Evolutionary conservation across 2,888 invertebrate species (phyloP).

Genomic region (Copidosoma aretas): DNA sequence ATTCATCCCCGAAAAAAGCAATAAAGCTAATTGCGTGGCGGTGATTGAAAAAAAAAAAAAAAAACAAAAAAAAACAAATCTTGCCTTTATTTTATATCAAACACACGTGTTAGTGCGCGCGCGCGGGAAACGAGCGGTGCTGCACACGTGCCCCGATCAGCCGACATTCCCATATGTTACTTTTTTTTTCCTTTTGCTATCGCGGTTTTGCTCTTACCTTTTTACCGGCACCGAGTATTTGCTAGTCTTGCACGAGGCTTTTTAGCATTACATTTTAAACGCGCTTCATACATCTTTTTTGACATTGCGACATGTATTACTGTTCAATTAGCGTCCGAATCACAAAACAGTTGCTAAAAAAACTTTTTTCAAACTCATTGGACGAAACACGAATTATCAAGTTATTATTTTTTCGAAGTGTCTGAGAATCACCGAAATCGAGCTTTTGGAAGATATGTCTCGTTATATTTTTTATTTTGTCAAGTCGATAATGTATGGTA

Average conservation of each 20-base stretch:
- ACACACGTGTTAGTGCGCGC: background rate
- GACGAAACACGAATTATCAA: too few relatives aligned
- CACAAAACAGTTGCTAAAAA: too few relatives aligned
- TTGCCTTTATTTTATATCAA: background rate
- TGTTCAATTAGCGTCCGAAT: background rate
- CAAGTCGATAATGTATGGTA: background rate
- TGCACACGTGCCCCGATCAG: background rate
- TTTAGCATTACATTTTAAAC: background rate
- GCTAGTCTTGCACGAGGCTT: background rate
- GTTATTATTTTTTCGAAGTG: too few relatives aligned
- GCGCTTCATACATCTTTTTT: background rate
- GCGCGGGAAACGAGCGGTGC: background rate
- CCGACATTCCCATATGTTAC: slow-evolving; percentile 18
- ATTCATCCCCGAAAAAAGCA: too few relatives aligned
- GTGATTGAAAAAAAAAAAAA: too few relatives aligned
- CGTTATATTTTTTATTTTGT: too few relatives aligned
- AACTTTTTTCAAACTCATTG: too few relatives aligned
- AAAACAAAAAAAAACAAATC: background rate
- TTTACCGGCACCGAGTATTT: background rate
- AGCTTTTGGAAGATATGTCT: too few relatives aligned
- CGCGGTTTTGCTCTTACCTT: background rate
- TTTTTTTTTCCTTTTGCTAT: background rate
- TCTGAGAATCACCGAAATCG: too few relatives aligned
- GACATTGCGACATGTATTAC: background rate
- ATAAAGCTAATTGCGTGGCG: too few relatives aligned